Percentiles rank a stretch among this genome's conserved stretches.
phyloP scores from a whole-genome alignment of 2,888 invertebrate genomes.

The Matsumyia berberina region DNA sequence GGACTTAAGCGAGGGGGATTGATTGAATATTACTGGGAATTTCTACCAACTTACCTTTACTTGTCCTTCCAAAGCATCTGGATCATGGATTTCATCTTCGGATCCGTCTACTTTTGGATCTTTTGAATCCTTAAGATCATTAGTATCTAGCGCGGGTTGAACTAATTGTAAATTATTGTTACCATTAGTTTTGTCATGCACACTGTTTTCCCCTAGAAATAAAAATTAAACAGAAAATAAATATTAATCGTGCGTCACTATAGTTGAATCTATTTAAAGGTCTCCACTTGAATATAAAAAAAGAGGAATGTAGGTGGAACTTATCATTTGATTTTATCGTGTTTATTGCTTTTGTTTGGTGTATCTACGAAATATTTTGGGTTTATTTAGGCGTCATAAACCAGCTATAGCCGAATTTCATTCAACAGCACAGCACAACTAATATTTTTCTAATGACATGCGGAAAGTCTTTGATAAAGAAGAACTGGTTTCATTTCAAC shows the following conservation, averaged over 20 bases:
- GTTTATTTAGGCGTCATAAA: slow-evolving; percentile 12
- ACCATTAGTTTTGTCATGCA: slow-evolving; percentile 22
- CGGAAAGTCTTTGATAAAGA: slow-evolving; percentile 12
- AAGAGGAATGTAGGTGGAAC: background rate
- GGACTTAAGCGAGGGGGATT: no score
- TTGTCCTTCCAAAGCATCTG: slow-evolving; percentile 81
- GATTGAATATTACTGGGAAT: no score
- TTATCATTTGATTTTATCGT: slow-evolving; percentile 18
- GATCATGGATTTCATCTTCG: slow-evolving; percentile 71
- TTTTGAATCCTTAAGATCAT: slow-evolving; percentile 27
- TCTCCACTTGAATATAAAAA: background rate
- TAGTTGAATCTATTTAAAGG: background rate
- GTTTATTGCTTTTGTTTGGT: slow-evolving; percentile 5
- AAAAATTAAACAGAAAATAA: background rate
- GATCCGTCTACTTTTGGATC: slow-evolving; percentile 20
- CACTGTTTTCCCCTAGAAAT: slow-evolving; percentile 27
- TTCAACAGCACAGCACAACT: background rate
- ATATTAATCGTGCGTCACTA: background rate
- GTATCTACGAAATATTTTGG: slow-evolving; percentile 6
- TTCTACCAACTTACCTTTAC: slow-evolving; percentile 78
- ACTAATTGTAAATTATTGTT: slow-evolving; percentile 47
- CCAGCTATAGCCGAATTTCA: background rate
- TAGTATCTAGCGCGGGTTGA: slow-evolving; percentile 27
- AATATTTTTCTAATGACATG: background rate
- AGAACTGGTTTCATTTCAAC: background rate